Conservation (phyloP, 2,888 invertebrate genomes). For the Miltochrista miniata region DNA sequence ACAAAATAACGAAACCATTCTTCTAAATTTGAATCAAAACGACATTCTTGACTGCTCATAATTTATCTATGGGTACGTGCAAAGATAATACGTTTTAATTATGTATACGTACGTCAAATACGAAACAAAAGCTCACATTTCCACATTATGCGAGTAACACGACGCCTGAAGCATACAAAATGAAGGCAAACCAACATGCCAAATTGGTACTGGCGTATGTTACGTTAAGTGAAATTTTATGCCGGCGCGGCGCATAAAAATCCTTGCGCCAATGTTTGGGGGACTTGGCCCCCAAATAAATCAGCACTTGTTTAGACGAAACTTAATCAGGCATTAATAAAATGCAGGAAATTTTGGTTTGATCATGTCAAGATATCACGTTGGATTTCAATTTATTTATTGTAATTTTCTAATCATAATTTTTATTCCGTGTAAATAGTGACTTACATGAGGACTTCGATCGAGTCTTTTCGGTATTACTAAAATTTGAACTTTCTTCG, state of each 20-base stretch:
- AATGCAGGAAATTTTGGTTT: not conserved
- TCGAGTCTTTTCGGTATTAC: not conserved
- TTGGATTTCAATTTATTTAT: too few relatives aligned
- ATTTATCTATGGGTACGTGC: slow-evolving; percentile 5
- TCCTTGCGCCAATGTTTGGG: slow-evolving; percentile 46
- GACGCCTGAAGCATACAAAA: slow-evolving; percentile 56
- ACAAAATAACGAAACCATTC: too few relatives aligned
- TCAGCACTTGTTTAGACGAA: slow-evolving; percentile 10
- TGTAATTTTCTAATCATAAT: too few relatives aligned
- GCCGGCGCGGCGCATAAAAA: slow-evolving; percentile 62
- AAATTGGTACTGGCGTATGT: slow-evolving; percentile 54
- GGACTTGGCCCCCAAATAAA: slow-evolving; percentile 27
- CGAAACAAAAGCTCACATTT: slow-evolving; percentile 57
- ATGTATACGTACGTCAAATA: slow-evolving; percentile 46
- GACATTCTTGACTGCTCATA: slow-evolving; percentile 1
- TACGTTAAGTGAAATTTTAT: slow-evolving; percentile 72
- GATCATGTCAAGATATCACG: not conserved
- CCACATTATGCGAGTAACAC: slow-evolving; percentile 48
- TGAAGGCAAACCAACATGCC: slow-evolving; percentile 60
- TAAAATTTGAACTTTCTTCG: not conserved
- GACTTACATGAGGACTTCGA: too few relatives aligned
- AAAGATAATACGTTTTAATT: slow-evolving; percentile 35
- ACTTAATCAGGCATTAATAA: slow-evolving; percentile 15
- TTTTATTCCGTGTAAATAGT: too few relatives aligned
- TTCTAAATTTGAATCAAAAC: not conserved